Evolutionary conservation across 2,888 invertebrate species (phyloP), one percentile per base, ranked within the genome.

Genomic region (Lepidocyrtoides sp.): DNA sequence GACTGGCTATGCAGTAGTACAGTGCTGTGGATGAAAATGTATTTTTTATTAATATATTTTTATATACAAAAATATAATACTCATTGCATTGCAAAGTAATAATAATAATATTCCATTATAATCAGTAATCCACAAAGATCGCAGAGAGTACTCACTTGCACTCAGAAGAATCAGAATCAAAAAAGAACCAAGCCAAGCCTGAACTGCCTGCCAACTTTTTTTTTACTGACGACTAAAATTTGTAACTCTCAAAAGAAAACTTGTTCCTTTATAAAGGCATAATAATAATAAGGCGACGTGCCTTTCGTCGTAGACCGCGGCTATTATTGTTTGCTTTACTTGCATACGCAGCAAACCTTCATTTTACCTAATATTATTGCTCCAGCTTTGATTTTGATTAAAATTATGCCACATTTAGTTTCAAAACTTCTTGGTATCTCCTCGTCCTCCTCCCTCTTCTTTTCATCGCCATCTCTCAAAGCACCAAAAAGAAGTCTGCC

Each of bases 371-470:
- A 66, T 66, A 72, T 72, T 81, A 72, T 72, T 57, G 60, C 79
- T 89, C 82, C 72, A 82, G 89, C 82, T 82, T 89, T 89, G 89
- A 89, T 69, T 72, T 57, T 89, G 41, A 89, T 89, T 81, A 72
- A 89, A 89, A 89, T 89, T 89, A 82, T 72, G 72, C 60, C 75
- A 75, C 75, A 60, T 5, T 84, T 72, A 29, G 32, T 48, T 83
- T 44, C 60, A 12, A 72, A 41, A 17, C 1, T 23, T 7, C 36
- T 36, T n/a, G n/a, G n/a, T n/a, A n/a, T n/a, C n/a, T n/a, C n/a
- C n/a, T n/a, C n/a, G n/a, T n/a, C n/a, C 72, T 72, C 72, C 72
- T 10, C 7, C 23, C 10, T 32, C 63, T 12, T 63, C n/a, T n/a
- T n/a, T n/a, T n/a, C n/a, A n/a, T n/a, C n/a, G n/a, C 63, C 63